Evolutionary conservation across 2,888 invertebrate species (phyloP).

Genomic region (Cepaea hortensis): DNA sequence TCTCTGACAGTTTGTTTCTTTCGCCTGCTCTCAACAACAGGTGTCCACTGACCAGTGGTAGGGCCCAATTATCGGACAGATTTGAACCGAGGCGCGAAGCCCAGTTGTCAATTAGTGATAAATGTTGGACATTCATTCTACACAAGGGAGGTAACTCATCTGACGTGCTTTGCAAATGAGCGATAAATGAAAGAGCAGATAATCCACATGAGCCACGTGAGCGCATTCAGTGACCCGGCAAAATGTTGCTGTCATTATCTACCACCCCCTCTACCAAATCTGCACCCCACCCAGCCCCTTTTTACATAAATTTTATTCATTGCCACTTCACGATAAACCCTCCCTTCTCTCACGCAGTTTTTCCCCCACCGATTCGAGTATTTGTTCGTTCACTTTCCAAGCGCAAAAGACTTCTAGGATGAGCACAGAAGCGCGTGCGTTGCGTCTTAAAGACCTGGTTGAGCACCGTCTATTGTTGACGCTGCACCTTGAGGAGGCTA

Average conservation of each 20-base stretch:
- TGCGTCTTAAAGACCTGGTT: constrained; percentile 39
- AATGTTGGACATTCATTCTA: not conserved
- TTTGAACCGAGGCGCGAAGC: not conserved
- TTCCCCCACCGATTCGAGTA: constrained; percentile 1
- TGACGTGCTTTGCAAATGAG: not conserved
- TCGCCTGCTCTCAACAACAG: not conserved
- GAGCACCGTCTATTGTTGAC: constrained; percentile 39
- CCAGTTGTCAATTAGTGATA: constrained; percentile 7
- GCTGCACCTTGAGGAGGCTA: constrained; percentile 41
- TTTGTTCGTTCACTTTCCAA: constrained; percentile 36
- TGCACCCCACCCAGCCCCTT: not conserved
- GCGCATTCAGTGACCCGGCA: not conserved
- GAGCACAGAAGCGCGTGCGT: constrained; percentile 39
- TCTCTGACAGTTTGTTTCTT: not conserved
- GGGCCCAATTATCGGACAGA: not conserved
- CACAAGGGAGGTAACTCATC: not conserved
- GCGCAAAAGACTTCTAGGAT: constrained; percentile 33
- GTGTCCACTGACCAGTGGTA: not conserved
- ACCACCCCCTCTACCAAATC: not conserved
- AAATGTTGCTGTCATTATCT: not conserved
- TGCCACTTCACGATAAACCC: not conserved
- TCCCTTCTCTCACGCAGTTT: not conserved
- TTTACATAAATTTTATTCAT: constrained; percentile 10
- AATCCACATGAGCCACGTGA: not conserved
- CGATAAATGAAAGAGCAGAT: not conserved